These are phyloP conservation scores for Germaria angustata DNA, from an alignment of 2,888 invertebrate genomes.

Conservation along the genomic window DNA sequence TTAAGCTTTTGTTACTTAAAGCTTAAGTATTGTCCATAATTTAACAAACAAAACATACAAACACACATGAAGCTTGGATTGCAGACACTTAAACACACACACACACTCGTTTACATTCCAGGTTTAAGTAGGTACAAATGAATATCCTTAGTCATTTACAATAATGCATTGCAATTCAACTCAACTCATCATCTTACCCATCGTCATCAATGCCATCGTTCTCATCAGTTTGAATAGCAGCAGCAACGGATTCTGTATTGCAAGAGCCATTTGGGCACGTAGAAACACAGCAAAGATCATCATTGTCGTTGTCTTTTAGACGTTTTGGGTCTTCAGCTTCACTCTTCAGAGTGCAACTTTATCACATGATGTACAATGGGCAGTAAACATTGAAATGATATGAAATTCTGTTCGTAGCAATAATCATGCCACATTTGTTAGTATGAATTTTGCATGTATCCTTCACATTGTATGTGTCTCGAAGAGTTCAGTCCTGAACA, in stretches of 20 bases:
- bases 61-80: no score
- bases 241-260: background rate
- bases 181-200: constrained; percentile 58
- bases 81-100: constrained; percentile 32
- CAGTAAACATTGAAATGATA: constrained; percentile 59
- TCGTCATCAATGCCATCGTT: background rate
- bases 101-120: constrained; percentile 34
- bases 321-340: constrained; percentile 42
- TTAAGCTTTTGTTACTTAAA: constrained; percentile 53
- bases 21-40: constrained; percentile 54
- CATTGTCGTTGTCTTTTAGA: constrained; percentile 13
- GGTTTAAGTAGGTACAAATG: constrained; percentile 61
- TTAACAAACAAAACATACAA: constrained; percentile 18
- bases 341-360: constrained; percentile 47
- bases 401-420: constrained; percentile 15
- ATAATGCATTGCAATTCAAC: constrained; percentile 64
- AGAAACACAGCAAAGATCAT: background rate
- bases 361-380: constrained; percentile 59
- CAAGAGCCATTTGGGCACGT: constrained; percentile 24
- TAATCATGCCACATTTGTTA: constrained; percentile 40
- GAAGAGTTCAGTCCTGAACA: constrained; percentile 1
- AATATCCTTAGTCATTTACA: constrained; percentile 66
- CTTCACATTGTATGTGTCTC: background rate
- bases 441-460: constrained; percentile 58
- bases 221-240: constrained; percentile 26